Evolutionary conservation across 2,888 invertebrate species (phyloP).

Genomic region (Lepetodrilus schrolli): DNA sequence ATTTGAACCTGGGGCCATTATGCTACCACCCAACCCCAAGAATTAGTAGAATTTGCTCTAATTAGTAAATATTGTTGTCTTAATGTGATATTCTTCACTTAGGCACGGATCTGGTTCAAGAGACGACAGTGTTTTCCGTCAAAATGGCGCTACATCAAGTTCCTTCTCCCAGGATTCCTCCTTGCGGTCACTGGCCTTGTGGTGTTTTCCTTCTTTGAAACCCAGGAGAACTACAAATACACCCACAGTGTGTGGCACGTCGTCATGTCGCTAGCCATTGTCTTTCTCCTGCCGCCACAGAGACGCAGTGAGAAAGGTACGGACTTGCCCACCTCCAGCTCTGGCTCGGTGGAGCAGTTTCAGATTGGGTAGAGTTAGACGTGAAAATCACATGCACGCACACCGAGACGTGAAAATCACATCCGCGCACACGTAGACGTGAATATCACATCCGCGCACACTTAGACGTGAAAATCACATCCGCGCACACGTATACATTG

Average conservation of each 20-base stretch:
- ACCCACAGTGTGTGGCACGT: conserved; percentile 88
- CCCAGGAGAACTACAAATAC: conserved; percentile 89
- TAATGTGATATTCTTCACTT: no score
- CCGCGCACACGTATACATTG: no score
- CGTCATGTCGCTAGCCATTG: conserved; percentile 84
- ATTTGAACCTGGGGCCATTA: no score
- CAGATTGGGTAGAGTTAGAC: not conserved
- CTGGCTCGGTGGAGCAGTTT: conserved; percentile 7
- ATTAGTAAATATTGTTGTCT: no score
- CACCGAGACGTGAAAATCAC: no score
- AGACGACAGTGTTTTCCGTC: conserved; percentile 80
- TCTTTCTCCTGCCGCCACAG: conserved; percentile 83
- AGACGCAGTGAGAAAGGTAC: conserved; percentile 22
- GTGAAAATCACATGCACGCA: no score
- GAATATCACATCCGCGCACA: no score
- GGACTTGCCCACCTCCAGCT: not conserved
- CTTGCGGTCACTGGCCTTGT: conserved; percentile 84
- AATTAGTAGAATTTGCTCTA: no score
- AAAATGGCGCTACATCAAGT: conserved; percentile 79
- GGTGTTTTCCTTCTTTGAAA: conserved; percentile 87
- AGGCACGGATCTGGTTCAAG: conserved; percentile 79
- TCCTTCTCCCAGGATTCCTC: conserved; percentile 79
- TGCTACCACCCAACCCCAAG: no score
- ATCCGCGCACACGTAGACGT: no score
- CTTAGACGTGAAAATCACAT: no score